Conservation (phyloP, 2,113 vertebrate genomes). For the Cisticola juncidis region DNA sequence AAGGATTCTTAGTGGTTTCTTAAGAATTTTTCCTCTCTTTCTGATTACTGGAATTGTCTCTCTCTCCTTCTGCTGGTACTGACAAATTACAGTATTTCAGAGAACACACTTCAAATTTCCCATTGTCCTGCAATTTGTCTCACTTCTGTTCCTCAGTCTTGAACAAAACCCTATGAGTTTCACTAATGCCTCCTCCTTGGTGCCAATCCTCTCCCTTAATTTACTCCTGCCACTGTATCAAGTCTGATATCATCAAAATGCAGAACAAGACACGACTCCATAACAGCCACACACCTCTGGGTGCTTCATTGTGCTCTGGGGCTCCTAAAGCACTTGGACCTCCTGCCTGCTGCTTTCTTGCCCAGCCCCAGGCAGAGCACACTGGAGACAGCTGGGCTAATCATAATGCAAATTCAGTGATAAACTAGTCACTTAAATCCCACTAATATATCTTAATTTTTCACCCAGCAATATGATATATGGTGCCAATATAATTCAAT, state of each 20-base stretch:
- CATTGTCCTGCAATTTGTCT: background rate
- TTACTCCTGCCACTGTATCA: background rate
- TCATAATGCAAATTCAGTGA: conserved; percentile 24
- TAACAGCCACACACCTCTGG: background rate
- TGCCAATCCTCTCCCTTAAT: background rate
- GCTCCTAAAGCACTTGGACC: background rate
- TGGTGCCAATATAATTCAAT: conserved; percentile 55
- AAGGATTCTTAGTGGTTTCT: background rate
- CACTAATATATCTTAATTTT: conserved; percentile 68
- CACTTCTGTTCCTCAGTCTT: background rate
- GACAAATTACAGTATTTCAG: background rate
- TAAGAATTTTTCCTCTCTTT: background rate
- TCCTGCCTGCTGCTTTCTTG: background rate
- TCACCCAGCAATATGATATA: conserved; percentile 20
- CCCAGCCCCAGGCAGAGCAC: background rate
- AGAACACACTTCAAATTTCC: background rate
- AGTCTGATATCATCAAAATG: background rate
- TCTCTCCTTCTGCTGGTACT: background rate
- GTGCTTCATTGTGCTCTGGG: background rate
- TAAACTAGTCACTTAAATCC: conserved; percentile 20
- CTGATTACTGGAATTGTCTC: background rate
- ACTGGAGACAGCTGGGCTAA: background rate
- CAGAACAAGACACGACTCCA: background rate
- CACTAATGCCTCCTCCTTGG: background rate
- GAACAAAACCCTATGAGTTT: background rate